Evolutionary conservation across 2,888 invertebrate genomes (phyloP), one percentile per base, ranked within the genome.

Genomic region (Geotrupes spiniger): DNA sequence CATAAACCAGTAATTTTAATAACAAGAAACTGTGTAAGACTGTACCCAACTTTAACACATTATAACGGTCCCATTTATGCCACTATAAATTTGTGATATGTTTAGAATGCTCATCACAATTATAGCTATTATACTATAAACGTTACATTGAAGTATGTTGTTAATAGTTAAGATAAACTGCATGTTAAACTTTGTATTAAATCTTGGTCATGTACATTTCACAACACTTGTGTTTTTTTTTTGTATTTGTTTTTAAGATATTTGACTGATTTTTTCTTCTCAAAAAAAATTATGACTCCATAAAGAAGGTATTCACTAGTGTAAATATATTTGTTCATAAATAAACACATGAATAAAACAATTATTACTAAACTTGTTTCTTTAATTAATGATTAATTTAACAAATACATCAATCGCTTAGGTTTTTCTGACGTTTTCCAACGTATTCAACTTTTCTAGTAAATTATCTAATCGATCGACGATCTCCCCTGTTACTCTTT

Each of bases 51-150:
- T n/a, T 21, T 26, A 40, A 40, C 27, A 25, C 27, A 26, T 25
- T n/a, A 25, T n/a, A 40, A 40, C 27, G 11, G 27, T 21, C 38
- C 31, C 15, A 38, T 44, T 26, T 26, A 42, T 41, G 46, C 50
- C 51, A 47, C 51, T 37, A 15, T 29, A 47, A 58, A 59, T 63
- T 68, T 71, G 69, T 71, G 69, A 71, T 70, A 70, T 65, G 62
- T 66, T 62, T 64, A 21, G 64, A 68, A 69, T 70, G 69, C 69
- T 70, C 69, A 68, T 69, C 64, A 66, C 66, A 64, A 57, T 57
- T 31, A 12, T 36, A 46, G 40, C 21, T 42, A 43, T 28, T n/a
- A 28, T 12, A 41, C 27, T 21, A 43, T 29, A 21, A 37, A 3
- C 21, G 3, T 21, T 21, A 21, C 21, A 21, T 3, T 4, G 21